Evolutionary conservation across 2,113 vertebrate species (phyloP), one percentile per base, ranked within the genome.

Genomic region (Oophaga pumilio): DNA sequence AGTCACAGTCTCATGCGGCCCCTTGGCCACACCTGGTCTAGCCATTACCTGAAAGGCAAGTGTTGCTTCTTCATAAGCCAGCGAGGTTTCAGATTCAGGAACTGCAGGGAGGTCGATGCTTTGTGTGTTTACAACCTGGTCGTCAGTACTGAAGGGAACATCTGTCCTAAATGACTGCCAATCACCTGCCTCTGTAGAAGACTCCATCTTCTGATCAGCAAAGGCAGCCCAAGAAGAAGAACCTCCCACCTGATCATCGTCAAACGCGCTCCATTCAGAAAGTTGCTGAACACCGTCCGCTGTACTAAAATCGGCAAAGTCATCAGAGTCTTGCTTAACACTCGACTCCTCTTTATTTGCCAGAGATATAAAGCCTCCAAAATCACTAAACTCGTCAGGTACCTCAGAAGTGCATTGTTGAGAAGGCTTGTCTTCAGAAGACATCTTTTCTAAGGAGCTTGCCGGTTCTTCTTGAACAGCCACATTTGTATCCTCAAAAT

Each of bases 281-380:
- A 90, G 92, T 85, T 94, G 80, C 43, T 80, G 92, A 56, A 43
- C 3, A 93, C 90, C 93, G 88, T 93, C 92, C 14, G 96, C 97
- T 6, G 97, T 96, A 93, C 96, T 97, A 93, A 99, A 99, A 91
- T 98, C 98, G 0, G 98, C 97, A 94, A 99, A 99, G 92, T 98
- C 97, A 60, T 99, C 97, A 0, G 95, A 95, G 57, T 94, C 95
- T 59, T 96, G 96, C 91, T 97, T 95, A 91, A 90, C 90, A 15
- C 89, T 88, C 13, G 91, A 91, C 79, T 92, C 92, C 66, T 93
- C 93, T 87, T 80, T 73, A 93, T 93, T 91, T 94, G 93, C 92
- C 92, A 93, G 92, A 22, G 93, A 93, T 92, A 93, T 93, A 57
- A 94, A 94, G 86, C 93, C 93, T 89, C 91, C 93, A 94, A 93